Conservation (phyloP, 2,888 invertebrate species). For the Phalangium opilio region DNA sequence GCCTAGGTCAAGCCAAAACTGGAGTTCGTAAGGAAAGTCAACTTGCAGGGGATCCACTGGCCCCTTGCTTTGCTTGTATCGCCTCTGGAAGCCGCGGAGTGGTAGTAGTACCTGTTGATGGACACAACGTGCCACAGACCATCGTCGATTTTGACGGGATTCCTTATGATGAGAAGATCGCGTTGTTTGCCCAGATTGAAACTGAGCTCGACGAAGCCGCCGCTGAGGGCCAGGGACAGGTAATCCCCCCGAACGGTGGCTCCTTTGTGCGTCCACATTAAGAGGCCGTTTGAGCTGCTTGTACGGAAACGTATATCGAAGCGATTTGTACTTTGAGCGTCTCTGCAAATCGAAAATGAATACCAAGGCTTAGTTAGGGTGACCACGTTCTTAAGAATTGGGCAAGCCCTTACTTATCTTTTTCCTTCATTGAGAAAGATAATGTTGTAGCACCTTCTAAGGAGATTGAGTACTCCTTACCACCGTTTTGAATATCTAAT, state of each 20-base stretch:
- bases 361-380: too few species aligned
- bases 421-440: too few species aligned
- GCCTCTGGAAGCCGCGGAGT: neutral
- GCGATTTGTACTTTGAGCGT: slow-evolving; percentile 45
- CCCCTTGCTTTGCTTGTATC: too few species aligned
- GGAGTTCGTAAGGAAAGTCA: too few species aligned
- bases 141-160: slow-evolving; percentile 46
- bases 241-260: slow-evolving; percentile 50
- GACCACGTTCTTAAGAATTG: too few species aligned
- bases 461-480: too few species aligned
- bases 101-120: slow-evolving; percentile 38
- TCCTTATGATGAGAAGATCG: slow-evolving; percentile 33
- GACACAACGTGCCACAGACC: slow-evolving; percentile 59
- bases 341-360: too few species aligned
- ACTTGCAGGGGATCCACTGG: too few species aligned
- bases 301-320: slow-evolving; percentile 57
- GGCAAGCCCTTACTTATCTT: too few species aligned
- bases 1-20: too few species aligned
- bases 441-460: too few species aligned
- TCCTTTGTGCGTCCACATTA: slow-evolving; percentile 55
- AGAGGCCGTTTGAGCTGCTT: slow-evolving; percentile 45
- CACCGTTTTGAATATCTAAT: too few species aligned
- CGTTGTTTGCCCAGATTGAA: slow-evolving; percentile 46
- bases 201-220: slow-evolving; percentile 53
- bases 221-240: slow-evolving; percentile 51